phyloP scores from a whole-genome alignment of 2,888 invertebrate species.

The Tachystola acroxantha region DNA sequence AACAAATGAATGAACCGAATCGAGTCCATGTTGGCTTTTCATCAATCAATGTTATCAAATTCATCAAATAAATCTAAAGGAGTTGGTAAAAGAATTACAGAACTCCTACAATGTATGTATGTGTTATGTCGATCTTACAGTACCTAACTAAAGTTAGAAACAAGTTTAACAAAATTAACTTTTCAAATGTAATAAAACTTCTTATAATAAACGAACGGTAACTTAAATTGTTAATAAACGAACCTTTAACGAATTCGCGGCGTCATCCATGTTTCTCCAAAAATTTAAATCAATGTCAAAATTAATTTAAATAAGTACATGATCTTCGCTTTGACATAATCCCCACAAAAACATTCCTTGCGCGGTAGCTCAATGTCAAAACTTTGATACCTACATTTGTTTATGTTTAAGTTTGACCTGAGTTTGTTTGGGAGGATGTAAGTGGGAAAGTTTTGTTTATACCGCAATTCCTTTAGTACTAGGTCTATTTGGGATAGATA shows the following conservation, averaged over 20 bases:
- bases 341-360: slow-evolving; percentile 32
- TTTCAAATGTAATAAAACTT: too few relatives aligned
- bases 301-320: too few relatives aligned
- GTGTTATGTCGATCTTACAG: too few relatives aligned
- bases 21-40: not conserved
- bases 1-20: slow-evolving; percentile 1
- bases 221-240: too few relatives aligned
- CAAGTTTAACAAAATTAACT: too few relatives aligned
- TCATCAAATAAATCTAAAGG: not conserved
- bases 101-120: too few relatives aligned
- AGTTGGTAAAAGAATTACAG: not conserved
- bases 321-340: too few relatives aligned
- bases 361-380: slow-evolving; percentile 35
- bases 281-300: too few relatives aligned
- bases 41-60: not conserved
- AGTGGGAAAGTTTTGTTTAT: slow-evolving; percentile 48
- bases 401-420: slow-evolving; percentile 46
- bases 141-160: too few relatives aligned
- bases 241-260: too few relatives aligned
- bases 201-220: too few relatives aligned
- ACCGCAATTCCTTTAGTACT: slow-evolving; percentile 1
- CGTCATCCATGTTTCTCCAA: too few relatives aligned
- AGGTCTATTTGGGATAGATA: not conserved
- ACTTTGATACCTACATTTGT: slow-evolving; percentile 45
- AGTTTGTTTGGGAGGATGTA: slow-evolving; percentile 40